phyloP scores from a whole-genome alignment of 2,888 invertebrate genomes.

The Entomobrya multifasciata region DNA sequence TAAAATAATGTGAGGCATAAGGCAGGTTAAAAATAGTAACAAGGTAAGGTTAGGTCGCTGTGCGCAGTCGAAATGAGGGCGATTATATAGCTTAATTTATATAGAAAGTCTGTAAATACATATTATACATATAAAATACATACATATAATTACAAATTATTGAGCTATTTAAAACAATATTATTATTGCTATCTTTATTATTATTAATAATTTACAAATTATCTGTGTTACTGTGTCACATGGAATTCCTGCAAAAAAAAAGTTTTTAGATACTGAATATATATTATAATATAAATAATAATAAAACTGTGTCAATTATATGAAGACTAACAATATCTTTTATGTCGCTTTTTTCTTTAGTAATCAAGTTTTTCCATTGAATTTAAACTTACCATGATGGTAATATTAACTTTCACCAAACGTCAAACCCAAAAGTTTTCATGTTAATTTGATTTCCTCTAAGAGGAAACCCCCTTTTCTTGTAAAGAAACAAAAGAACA shows the following conservation, averaged over 20 bases:
- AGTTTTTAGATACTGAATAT: too few relatives aligned
- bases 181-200: too few relatives aligned
- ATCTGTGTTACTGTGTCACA: conserved; percentile 13
- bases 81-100: not conserved
- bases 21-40: too few relatives aligned
- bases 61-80: too few relatives aligned
- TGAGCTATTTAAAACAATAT: conserved; percentile 11
- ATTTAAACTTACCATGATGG: not conserved
- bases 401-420: too few relatives aligned
- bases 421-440: too few relatives aligned
- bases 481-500: not conserved
- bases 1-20: too few relatives aligned
- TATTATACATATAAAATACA: too few relatives aligned
- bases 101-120: not conserved
- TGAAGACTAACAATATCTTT: not conserved
- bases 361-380: not conserved
- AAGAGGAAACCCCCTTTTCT: not conserved
- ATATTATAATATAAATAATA: not conserved
- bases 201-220: not conserved
- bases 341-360: not conserved
- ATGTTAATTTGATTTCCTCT: not conserved
- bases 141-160: too few relatives aligned
- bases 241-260: not conserved
- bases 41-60: too few relatives aligned
- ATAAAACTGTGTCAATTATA: not conserved